These are phyloP conservation scores for Ammodytes dubius DNA, from an alignment of 2,113 vertebrate genomes.

Conservation along the genomic window DNA sequence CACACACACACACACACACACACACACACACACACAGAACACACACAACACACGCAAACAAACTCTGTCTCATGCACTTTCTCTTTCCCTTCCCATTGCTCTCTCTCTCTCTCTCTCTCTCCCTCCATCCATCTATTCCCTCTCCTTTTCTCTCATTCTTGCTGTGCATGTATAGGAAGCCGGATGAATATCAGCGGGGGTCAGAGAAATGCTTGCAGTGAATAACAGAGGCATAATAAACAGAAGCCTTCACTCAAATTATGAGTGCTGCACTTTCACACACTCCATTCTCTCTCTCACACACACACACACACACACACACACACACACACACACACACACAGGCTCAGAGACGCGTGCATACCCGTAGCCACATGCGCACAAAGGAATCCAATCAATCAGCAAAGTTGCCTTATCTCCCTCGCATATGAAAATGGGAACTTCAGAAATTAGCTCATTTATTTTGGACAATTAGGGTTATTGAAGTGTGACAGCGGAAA, in stretches of 20 bases:
- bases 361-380: constrained; percentile 28
- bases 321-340: constrained; percentile 58
- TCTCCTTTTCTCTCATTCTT: constrained; percentile 34
- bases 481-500: constrained; percentile 99
- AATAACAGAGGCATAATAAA: constrained; percentile 82
- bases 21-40: constrained; percentile 42
- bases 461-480: constrained; percentile 99
- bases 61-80: constrained; percentile 38
- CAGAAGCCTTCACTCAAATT: constrained; percentile 83
- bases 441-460: constrained; percentile 99
- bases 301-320: constrained; percentile 31
- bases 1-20: constrained; percentile 9
- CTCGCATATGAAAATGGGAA: constrained; percentile 90
- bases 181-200: constrained; percentile 81
- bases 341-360: constrained; percentile 11
- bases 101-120: constrained; percentile 31
- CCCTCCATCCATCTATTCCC: constrained; percentile 36
- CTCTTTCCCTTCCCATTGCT: constrained; percentile 28
- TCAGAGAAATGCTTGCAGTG: constrained; percentile 77
- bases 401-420: constrained; percentile 93
- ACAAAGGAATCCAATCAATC: constrained; percentile 95
- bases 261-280: constrained; percentile 77
- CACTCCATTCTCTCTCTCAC: constrained; percentile 47
- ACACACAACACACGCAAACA: constrained; percentile 41
- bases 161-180: constrained; percentile 61